Conservation (phyloP, 1,140 invertebrate species). For the Neocloeon triangulifer region DNA sequence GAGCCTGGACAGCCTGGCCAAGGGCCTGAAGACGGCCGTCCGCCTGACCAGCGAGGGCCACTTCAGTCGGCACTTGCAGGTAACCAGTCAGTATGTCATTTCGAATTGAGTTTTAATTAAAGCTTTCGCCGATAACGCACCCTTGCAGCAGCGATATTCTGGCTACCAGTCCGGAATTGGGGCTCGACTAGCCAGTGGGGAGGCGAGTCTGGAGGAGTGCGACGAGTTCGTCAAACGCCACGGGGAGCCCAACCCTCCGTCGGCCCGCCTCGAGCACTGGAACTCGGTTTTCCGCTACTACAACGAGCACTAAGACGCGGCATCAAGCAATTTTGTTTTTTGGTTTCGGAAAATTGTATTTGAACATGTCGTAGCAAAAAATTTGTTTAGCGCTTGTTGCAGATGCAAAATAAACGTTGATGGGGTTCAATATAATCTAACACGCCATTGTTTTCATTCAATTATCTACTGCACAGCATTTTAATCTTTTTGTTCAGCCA, state of each 20-base stretch:
- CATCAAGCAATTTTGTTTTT: too few species aligned
- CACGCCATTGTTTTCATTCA: too few species aligned
- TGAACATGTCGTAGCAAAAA: too few species aligned
- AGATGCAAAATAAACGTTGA: too few species aligned
- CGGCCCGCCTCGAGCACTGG: constrained; percentile 21
- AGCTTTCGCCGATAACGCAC: too few species aligned
- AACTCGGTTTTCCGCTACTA: constrained; percentile 21
- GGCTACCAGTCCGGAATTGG: constrained; percentile 30
- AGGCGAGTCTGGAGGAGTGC: constrained; percentile 31
- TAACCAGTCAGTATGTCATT: constrained; percentile 8
- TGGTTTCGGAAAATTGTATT: too few species aligned
- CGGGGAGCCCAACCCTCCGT: constrained; percentile 16
- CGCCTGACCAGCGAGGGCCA: constrained; percentile 20
- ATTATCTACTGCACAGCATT: too few species aligned
- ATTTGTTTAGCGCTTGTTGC: too few species aligned
- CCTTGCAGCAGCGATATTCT: constrained; percentile 24
- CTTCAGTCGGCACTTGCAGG: constrained; percentile 20
- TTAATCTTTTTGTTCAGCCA: too few species aligned
- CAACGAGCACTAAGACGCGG: constrained; percentile 7
- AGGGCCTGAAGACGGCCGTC: constrained; percentile 25
- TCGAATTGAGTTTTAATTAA: constrained; percentile 1
- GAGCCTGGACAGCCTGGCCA: constrained; percentile 31
- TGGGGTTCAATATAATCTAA: too few species aligned
- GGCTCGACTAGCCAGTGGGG: constrained; percentile 24
- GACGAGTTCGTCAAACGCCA: constrained; percentile 22